Conservation (phyloP, 2,797 vertebrate genomes). For the Pelobates cultripes region DNA sequence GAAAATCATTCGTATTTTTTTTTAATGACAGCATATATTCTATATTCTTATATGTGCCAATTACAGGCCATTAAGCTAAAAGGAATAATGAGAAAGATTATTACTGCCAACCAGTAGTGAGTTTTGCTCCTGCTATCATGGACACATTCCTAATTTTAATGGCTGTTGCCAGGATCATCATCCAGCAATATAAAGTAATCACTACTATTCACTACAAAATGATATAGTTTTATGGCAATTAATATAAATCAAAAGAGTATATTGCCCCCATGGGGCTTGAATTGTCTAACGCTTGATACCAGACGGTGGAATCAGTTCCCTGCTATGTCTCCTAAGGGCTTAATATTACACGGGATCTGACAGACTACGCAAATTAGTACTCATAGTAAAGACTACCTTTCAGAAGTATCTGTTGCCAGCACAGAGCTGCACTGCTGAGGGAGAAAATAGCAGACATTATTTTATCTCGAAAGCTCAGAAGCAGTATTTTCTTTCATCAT, state of each 20-base stretch:
- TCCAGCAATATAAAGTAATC: conserved; percentile 24
- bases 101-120: conserved; percentile 32
- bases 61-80: conserved; percentile 19
- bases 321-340: conserved; percentile 3
- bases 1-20: background rate
- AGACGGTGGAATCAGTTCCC: conserved; percentile 19
- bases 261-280: conserved; percentile 9
- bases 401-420: background rate
- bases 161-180: conserved; percentile 20
- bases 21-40: background rate
- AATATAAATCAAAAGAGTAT: conserved; percentile 28
- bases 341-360: conserved; percentile 3
- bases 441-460: background rate
- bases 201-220: conserved; percentile 7
- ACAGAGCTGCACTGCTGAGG: background rate
- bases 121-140: conserved; percentile 23
- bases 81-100: conserved; percentile 22
- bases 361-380: background rate
- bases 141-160: conserved; percentile 28
- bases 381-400: conserved; percentile 1
- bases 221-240: conserved; percentile 18
- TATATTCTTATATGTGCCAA: conserved; percentile 5
- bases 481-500: background rate
- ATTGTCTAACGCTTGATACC: conserved; percentile 6
- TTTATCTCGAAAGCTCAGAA: background rate